Evolutionary conservation across 2,797 vertebrate species (phyloP).

Genomic region (Diceros bicornis): DNA sequence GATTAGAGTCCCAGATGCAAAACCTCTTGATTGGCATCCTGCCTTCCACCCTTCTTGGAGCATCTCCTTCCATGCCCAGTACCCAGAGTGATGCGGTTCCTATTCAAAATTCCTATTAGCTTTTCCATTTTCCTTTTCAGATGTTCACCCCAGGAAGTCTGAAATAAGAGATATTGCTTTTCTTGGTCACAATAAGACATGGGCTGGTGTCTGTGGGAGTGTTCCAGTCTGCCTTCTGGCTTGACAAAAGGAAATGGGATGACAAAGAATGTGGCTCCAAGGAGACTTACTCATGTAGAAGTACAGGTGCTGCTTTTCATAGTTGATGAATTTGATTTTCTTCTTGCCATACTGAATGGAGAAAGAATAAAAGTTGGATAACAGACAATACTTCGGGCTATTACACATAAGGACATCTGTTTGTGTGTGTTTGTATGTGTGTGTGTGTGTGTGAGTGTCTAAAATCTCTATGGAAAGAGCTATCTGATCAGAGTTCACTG

Average conservation of each 20-base stretch:
- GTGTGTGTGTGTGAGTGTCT: no score
- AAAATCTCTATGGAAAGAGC: background rate
- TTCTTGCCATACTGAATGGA: slow-evolving; percentile 94
- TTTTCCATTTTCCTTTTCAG: background rate
- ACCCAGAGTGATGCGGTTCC: background rate
- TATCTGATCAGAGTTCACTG: background rate
- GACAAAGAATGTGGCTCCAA: background rate
- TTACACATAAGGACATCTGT: background rate
- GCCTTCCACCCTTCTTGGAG: background rate
- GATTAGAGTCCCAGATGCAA: background rate
- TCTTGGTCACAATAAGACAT: background rate
- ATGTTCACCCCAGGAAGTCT: background rate
- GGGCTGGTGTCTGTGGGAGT: background rate
- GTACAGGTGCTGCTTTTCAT: slow-evolving; percentile 96
- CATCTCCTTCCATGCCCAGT: background rate
- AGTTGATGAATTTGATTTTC: slow-evolving; percentile 95
- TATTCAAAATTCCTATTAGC: background rate
- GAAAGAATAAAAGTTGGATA: slow-evolving; percentile 66
- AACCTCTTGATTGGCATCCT: background rate
- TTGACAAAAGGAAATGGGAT: background rate
- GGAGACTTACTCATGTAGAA: slow-evolving; percentile 94
- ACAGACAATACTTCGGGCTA: background rate
- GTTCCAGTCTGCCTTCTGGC: background rate
- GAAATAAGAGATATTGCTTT: background rate
- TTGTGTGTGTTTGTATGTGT: background rate